Evolutionary conservation across 2,113 vertebrate genomes (phyloP), one percentile per base, ranked within the genome.

Genomic region (Todiramphus saurophagus): DNA sequence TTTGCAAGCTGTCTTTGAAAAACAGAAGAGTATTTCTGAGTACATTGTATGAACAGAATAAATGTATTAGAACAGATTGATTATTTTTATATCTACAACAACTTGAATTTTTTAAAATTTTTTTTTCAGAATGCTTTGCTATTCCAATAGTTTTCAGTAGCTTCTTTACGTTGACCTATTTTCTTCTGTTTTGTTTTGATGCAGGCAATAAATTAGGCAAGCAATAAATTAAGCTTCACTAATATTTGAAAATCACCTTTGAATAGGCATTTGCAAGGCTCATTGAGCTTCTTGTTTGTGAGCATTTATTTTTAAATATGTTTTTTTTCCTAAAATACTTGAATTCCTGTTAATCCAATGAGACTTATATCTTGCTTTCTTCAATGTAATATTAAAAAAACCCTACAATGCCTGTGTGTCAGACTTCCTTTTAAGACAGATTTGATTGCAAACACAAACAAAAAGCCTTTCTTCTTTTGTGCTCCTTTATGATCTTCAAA

Each of bases 191-290:
- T 97, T 93, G 80, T 94, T 95, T 95, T 94, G 79, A 97, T 93
- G 93, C 63, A 95, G 66, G 64, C 69, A 96, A 96, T 90, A 96
- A 97, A 96, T 96, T 92, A 96, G 96, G 89, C 90, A 96, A 89
- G 70, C 64, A 96, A 97, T 95, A 97, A 97, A 96, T 97, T 97
- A 97, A 97, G 93, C 96, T 97, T 91, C 83, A 91, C 68, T 97
- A 97, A 94, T 97, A 97, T 97, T 97, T 97, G 95, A 98, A 98
- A 95, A 97, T 97, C 96, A 98, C 92, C 91, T 97, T 97, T 97
- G 79, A 94, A 96, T 56, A 97, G 80, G 80, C 82, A 93, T 96
- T 97, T 97, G 79, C 88, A 96, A 96, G 90, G 83, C 96, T 96
- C 75, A 92, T 76, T 92, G 96, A 97, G 96, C 90, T 96, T 92